These are phyloP conservation scores for Drosophila emarginata DNA, from an alignment of 2,888 invertebrate genomes.

Conservation along the genomic window DNA sequence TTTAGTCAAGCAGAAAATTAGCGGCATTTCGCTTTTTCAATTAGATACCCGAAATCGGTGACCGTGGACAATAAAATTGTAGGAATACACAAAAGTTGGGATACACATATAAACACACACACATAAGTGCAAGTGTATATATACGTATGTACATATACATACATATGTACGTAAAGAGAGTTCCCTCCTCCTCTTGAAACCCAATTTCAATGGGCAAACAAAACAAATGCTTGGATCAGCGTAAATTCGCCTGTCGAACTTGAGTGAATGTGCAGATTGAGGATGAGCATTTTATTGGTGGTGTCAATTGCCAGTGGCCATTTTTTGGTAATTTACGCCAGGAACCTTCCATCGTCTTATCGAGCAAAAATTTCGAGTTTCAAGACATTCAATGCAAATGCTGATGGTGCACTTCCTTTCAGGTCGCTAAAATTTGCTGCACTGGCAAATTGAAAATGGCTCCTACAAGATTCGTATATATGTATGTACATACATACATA, in stretches of 20 bases:
- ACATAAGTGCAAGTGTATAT: too few relatives aligned
- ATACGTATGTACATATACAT: constrained; percentile 26
- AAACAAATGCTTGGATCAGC: constrained; percentile 68
- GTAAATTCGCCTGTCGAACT: constrained; percentile 61
- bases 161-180: background rate
- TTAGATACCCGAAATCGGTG: constrained; percentile 49
- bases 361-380: constrained; percentile 67
- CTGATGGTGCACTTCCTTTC: constrained; percentile 78
- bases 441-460: constrained; percentile 72
- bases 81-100: constrained; percentile 23
- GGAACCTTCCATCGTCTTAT: constrained; percentile 24
- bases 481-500: constrained; percentile 16
- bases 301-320: constrained; percentile 76
- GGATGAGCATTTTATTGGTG: constrained; percentile 49
- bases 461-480: constrained; percentile 55
- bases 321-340: constrained; percentile 72
- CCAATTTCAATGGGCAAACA: constrained; percentile 47
- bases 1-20: constrained; percentile 72
- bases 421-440: constrained; percentile 61
- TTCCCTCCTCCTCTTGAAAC: constrained; percentile 4
- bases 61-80: constrained; percentile 19
- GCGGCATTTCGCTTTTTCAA: constrained; percentile 55
- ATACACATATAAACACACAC: constrained; percentile 19
- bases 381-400: constrained; percentile 68
- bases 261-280: constrained; percentile 39